phyloP scores from a whole-genome alignment of 2,888 invertebrate genomes.

The Zygogramma bicolorata region DNA sequence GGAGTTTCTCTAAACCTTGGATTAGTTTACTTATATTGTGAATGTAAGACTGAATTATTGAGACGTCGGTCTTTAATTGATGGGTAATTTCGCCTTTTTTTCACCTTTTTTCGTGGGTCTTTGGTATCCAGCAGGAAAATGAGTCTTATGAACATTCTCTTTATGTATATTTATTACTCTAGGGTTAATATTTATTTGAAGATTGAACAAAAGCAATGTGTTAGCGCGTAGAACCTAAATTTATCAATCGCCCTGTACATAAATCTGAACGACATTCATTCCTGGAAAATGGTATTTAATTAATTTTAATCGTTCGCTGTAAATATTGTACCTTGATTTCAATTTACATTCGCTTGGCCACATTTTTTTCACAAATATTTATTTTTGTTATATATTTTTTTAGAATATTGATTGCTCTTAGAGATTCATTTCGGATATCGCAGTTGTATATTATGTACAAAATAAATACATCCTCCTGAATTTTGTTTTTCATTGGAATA shows the following conservation, averaged over 20 bases:
- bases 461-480: constrained; percentile 27
- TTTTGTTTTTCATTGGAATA: neutral
- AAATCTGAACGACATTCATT: constrained; percentile 19
- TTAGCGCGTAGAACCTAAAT: neutral
- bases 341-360: constrained; percentile 4
- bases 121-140: neutral
- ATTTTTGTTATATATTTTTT: constrained; percentile 35
- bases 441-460: constrained; percentile 35
- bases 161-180: neutral
- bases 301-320: constrained; percentile 17
- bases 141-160: neutral
- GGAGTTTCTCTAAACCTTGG: neutral
- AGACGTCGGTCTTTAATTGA: neutral
- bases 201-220: neutral
- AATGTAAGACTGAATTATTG: constrained; percentile 17
- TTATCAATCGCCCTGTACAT: constrained; percentile 23
- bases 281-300: constrained; percentile 18
- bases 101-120: neutral
- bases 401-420: constrained; percentile 18
- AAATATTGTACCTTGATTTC: constrained; percentile 27
- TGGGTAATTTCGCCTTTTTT: no score
- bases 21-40: neutral
- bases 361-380: constrained; percentile 31
- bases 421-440: constrained; percentile 7
- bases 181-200: neutral